phyloP scores from a whole-genome alignment of 2,888 invertebrate genomes.

The Folsomia candida region DNA sequence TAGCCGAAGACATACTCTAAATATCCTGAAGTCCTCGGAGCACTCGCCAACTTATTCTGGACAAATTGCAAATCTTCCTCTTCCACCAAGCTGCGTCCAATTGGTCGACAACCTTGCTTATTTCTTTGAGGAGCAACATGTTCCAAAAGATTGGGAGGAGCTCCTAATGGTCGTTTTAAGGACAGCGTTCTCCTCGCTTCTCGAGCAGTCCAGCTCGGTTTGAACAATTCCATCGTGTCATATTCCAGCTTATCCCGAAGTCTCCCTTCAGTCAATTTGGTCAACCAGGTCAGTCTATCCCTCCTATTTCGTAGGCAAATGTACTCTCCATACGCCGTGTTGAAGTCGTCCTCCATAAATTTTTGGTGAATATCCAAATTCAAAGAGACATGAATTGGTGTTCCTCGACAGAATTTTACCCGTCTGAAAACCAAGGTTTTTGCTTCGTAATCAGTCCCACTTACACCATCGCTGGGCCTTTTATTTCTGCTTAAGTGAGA shows the following conservation, averaged over 20 bases:
- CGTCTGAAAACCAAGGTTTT: constrained; percentile 28
- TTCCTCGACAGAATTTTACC: constrained; percentile 35
- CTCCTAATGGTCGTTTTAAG: constrained; percentile 23
- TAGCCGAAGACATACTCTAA: constrained; percentile 40
- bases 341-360: constrained; percentile 44
- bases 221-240: constrained; percentile 31
- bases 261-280: constrained; percentile 33
- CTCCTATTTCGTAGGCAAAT: constrained; percentile 34
- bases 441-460: constrained; percentile 19
- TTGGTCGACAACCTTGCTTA: constrained; percentile 4
- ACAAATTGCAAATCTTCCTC: constrained; percentile 32
- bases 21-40: constrained; percentile 38
- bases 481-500: background rate
- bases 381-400: constrained; percentile 36
- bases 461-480: background rate
- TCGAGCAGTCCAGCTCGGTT: constrained; percentile 15
- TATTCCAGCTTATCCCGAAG: constrained; percentile 33
- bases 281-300: constrained; percentile 33
- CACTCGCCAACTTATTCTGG: constrained; percentile 20
- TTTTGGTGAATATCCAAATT: constrained; percentile 44
- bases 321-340: constrained; percentile 42
- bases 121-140: constrained; percentile 5
- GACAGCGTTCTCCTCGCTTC: constrained; percentile 20
- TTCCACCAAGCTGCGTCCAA: background rate
- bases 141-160: constrained; percentile 27